Conservation (phyloP, 2,888 invertebrate species). For the Dermolepida albohirtum region DNA sequence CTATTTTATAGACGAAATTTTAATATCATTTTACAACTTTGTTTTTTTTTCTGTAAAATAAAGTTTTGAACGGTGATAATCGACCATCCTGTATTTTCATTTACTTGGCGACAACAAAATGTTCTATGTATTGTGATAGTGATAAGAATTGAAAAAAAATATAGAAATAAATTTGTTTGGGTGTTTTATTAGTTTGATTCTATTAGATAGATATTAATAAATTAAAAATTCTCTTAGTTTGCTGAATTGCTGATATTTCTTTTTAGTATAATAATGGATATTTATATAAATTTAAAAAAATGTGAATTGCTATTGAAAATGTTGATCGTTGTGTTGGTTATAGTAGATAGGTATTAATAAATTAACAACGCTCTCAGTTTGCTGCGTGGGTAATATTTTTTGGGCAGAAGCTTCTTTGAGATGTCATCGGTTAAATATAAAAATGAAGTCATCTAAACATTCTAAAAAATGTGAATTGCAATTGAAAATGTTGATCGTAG, state of each 20-base stretch:
- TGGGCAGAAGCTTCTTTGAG: too few species aligned
- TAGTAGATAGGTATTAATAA: too few species aligned
- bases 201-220: background rate
- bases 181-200: conserved; percentile 34
- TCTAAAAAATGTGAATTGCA: too few species aligned
- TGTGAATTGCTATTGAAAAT: too few species aligned
- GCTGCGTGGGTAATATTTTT: too few species aligned
- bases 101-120: conserved; percentile 48
- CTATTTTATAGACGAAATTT: background rate
- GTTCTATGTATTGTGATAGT: conserved; percentile 53
- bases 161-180: conserved; percentile 40
- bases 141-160: conserved; percentile 45
- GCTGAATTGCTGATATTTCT: background rate
- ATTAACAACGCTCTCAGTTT: too few species aligned
- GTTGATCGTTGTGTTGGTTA: too few species aligned
- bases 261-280: too few species aligned
- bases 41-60: background rate
- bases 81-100: conserved; percentile 51
- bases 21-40: background rate
- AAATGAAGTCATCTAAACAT: too few species aligned
- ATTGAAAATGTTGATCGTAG: too few species aligned
- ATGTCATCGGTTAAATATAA: too few species aligned
- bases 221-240: conserved; percentile 1
- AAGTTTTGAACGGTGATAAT: conserved; percentile 4
- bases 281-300: too few species aligned